Percentiles rank a stretch among this genome's conserved stretches.
Evolutionary conservation across 2,113 vertebrate species (phyloP).

Genomic region (Prochilodus magdalenae): DNA sequence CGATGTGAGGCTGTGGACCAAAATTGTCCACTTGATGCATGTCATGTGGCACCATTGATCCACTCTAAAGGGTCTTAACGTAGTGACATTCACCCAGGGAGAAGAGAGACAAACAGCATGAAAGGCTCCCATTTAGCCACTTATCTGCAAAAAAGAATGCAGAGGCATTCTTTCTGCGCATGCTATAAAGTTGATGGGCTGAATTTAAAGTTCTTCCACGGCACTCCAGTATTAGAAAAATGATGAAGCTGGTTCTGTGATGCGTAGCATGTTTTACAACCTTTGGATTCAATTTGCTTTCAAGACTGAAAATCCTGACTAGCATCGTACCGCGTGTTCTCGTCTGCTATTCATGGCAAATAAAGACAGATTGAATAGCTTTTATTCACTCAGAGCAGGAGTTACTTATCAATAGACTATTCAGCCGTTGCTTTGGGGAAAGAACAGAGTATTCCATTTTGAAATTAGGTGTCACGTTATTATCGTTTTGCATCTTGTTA

Average conservation of each 20-base stretch:
- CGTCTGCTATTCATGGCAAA: neutral
- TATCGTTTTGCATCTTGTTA: neutral
- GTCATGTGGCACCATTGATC: constrained; percentile 75
- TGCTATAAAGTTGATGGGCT: constrained; percentile 34
- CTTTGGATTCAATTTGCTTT: constrained; percentile 7
- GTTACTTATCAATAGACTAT: neutral
- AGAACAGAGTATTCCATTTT: constrained; percentile 3
- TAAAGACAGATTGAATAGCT: neutral
- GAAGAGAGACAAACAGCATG: constrained; percentile 58
- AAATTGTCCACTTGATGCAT: constrained; percentile 73
- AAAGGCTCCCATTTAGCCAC: constrained; percentile 64
- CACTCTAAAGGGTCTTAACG: constrained; percentile 68
- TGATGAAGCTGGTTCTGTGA: neutral
- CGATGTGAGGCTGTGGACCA: constrained; percentile 61
- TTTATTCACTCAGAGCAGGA: neutral
- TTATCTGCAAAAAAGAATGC: constrained; percentile 39
- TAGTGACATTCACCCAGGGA: constrained; percentile 66
- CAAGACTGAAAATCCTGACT: neutral
- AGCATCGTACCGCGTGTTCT: constrained; percentile 4
- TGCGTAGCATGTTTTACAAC: constrained; percentile 16
- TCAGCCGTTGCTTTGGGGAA: constrained; percentile 5
- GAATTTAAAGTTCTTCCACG: constrained; percentile 30
- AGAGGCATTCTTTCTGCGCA: constrained; percentile 26
- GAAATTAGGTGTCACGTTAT: neutral
- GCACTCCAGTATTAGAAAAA: constrained; percentile 20